Evolutionary conservation across 2,113 vertebrate species (phyloP).

Genomic region (Phaethon lepturus): DNA sequence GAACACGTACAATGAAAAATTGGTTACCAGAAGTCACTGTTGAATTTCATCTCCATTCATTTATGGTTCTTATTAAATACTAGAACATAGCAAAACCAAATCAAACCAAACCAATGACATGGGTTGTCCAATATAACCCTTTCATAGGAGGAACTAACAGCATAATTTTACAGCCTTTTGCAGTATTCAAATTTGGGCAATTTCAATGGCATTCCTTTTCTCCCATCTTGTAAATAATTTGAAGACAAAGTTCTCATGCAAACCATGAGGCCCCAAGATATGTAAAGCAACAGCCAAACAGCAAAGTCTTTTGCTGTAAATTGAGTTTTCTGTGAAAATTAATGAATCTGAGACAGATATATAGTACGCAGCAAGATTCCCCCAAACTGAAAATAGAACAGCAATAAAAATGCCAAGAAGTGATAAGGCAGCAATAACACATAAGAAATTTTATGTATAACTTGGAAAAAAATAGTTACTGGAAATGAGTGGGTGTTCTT

Average conservation of each 20-base stretch:
- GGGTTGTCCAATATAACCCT: neutral
- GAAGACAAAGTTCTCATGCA: conserved; percentile 13
- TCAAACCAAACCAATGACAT: neutral
- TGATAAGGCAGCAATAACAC: conserved; percentile 67
- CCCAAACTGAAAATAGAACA: conserved; percentile 69
- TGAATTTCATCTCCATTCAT: neutral
- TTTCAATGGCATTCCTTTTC: neutral
- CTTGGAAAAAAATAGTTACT: conserved; percentile 27
- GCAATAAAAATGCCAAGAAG: conserved; percentile 71
- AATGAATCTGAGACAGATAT: conserved; percentile 65
- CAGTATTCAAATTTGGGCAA: neutral
- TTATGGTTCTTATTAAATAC: neutral
- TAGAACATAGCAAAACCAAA: neutral
- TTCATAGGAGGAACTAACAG: neutral
- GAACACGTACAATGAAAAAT: neutral
- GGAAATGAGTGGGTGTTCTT: conserved; percentile 56
- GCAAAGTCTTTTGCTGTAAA: conserved; percentile 51
- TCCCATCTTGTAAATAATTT: neutral
- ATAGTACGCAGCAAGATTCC: conserved; percentile 49
- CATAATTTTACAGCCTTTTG: neutral
- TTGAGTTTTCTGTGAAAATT: conserved; percentile 69
- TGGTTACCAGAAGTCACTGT: neutral
- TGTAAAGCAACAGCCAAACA: conserved; percentile 26
- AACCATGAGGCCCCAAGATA: conserved; percentile 19
- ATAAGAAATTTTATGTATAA: conserved; percentile 60